These are phyloP conservation scores for Sciurus carolinensis DNA, from an alignment of 2,797 vertebrate genomes.

Conservation along the genomic window DNA sequence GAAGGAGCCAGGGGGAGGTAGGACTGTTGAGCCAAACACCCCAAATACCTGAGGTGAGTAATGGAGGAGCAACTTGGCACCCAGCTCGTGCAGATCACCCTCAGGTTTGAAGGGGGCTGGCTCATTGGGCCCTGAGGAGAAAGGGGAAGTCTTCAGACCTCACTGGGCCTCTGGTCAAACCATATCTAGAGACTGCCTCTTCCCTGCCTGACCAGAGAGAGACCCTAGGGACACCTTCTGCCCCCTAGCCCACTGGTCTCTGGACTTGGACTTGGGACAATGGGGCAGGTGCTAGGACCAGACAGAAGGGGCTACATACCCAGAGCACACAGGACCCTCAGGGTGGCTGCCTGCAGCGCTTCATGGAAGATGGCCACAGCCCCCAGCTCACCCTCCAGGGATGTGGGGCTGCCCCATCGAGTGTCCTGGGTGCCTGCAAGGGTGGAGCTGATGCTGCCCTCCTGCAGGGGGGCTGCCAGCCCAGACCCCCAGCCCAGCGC, in stretches of 20 bases:
- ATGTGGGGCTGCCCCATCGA: conserved; percentile 97
- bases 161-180: background rate
- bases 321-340: conserved; percentile 90
- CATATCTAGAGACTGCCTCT: background rate
- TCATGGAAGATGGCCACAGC: conserved; percentile 97
- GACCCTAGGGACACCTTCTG: background rate
- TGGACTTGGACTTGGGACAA: background rate
- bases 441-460: conserved; percentile 93
- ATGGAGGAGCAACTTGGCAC: conserved; percentile 95
- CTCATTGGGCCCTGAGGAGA: conserved; percentile 93
- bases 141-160: background rate
- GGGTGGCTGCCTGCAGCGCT: conserved; percentile 92
- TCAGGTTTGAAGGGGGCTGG: conserved; percentile 94
- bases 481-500: conserved; percentile 85
- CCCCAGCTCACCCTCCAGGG: conserved; percentile 96
- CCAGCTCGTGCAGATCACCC: conserved; percentile 94
- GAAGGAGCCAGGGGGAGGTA: background rate
- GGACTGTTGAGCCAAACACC: background rate
- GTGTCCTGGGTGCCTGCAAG: conserved; percentile 96
- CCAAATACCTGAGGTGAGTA: conserved; percentile 96
- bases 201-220: background rate
- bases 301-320: conserved; percentile 86
- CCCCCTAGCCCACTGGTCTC: background rate
- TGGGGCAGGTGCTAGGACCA: fast-evolving
- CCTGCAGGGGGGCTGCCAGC: conserved; percentile 86